These are phyloP conservation scores for Malacoraja senta DNA, from an alignment of 2,797 vertebrate genomes.

Conservation along the genomic window DNA sequence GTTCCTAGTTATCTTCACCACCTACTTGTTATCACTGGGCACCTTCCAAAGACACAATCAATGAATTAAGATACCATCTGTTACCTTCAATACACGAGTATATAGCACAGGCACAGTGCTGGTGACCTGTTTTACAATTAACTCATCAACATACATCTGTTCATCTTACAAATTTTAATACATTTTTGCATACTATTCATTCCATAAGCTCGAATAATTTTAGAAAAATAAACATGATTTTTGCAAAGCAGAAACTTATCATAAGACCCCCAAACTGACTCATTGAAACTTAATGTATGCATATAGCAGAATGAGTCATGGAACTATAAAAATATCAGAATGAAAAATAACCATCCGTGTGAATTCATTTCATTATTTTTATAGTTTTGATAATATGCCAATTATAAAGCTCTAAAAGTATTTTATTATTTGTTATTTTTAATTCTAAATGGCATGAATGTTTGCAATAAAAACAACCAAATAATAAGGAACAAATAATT, in stretches of 20 bases:
- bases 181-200: background rate
- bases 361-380: background rate
- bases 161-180: background rate
- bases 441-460: background rate
- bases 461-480: background rate
- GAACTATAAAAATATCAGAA: background rate
- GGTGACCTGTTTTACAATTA: background rate
- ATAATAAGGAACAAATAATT: background rate
- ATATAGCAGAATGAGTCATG: constrained; percentile 4
- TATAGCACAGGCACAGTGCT: background rate
- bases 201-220: background rate
- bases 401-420: background rate
- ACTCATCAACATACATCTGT: background rate
- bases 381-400: background rate
- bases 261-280: background rate
- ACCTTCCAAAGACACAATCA: background rate
- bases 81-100: background rate
- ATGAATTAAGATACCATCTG: constrained; percentile 11
- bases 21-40: background rate
- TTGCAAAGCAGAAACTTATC: background rate
- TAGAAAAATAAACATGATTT: background rate
- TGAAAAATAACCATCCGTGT: background rate
- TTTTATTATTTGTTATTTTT: background rate
- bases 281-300: background rate
- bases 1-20: constrained; percentile 16